A percentile compares a stretch with the other conserved stretches of the same genome.
These are phyloP conservation scores for Ochlodes sylvanus DNA, from an alignment of 2,888 invertebrate species.

Conservation along the genomic window DNA sequence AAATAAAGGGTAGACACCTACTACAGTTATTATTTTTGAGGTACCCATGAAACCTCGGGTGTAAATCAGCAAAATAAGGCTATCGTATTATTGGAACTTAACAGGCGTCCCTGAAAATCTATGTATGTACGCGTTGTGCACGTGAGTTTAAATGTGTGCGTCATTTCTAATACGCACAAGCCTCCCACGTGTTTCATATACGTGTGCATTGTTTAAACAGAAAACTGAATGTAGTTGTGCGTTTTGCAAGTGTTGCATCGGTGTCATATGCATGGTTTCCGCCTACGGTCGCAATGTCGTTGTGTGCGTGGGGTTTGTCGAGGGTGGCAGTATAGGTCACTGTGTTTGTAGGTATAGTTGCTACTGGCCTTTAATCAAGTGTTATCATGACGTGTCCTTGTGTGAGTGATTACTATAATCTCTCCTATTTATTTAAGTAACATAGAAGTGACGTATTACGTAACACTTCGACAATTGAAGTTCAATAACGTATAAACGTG, in stretches of 20 bases:
- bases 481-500: not conserved
- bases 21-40: no score
- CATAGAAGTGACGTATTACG: not conserved
- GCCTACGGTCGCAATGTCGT: not conserved
- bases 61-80: no score
- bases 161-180: slow-evolving; percentile 24
- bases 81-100: no score
- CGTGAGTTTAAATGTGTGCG: slow-evolving; percentile 37
- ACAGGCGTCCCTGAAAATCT: slow-evolving; percentile 33
- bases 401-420: slow-evolving; percentile 48
- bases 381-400: slow-evolving; percentile 54
- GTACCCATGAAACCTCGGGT: no score
- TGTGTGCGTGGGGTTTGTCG: slow-evolving; percentile 42
- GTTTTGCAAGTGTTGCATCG: not conserved
- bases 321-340: slow-evolving; percentile 63
- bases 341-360: slow-evolving; percentile 72
- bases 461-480: not conserved
- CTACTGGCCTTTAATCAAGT: slow-evolving; percentile 62
- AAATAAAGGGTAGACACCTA: no score
- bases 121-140: slow-evolving; percentile 36
- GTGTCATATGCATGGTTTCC: slow-evolving; percentile 13
- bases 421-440: slow-evolving; percentile 38
- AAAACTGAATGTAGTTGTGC: not conserved
- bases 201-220: not conserved
- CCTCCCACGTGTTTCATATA: slow-evolving; percentile 24